Percentiles rank a stretch among this genome's conserved stretches.
phyloP scores from a whole-genome alignment of 2,797 vertebrate species.

The Synanceia verrucosa region DNA sequence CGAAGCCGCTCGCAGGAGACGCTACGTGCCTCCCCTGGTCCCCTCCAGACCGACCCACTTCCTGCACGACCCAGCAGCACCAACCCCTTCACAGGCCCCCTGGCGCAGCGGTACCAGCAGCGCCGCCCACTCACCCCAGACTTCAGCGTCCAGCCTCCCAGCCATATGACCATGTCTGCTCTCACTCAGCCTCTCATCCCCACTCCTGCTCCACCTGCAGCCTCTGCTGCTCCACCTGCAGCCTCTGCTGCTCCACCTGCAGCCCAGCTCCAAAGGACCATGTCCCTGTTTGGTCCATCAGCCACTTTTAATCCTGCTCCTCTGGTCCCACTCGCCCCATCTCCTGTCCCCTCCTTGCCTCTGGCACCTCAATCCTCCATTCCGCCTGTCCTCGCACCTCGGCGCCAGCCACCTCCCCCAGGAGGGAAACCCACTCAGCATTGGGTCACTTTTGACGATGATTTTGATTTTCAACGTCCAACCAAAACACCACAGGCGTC shows the following conservation, averaged over 20 bases:
- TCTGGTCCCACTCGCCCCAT: conserved; percentile 25
- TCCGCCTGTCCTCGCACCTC: conserved; percentile 35
- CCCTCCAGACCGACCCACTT: conserved; percentile 77
- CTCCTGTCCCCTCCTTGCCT: conserved; percentile 54
- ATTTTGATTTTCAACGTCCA: conserved; percentile 63
- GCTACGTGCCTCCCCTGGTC: conserved; percentile 79
- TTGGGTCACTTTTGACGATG: conserved; percentile 97
- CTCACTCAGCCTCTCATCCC: conserved; percentile 63
- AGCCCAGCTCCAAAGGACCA: conserved; percentile 58
- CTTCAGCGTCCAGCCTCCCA: conserved; percentile 63
- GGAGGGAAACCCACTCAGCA: conserved; percentile 77
- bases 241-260: conserved; percentile 20
- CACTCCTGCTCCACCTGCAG: conserved; percentile 16
- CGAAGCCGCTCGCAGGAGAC: conserved; percentile 87
- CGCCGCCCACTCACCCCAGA: conserved; percentile 77
- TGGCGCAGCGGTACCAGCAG: conserved; percentile 73
- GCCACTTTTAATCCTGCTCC: conserved; percentile 41
- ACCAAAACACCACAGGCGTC: conserved; percentile 52
- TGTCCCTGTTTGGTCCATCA: conserved; percentile 54
- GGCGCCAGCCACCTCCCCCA: conserved; percentile 47
- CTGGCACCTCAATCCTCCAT: conserved; percentile 42
- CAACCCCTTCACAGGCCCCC: conserved; percentile 83
- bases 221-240: conserved; percentile 29
- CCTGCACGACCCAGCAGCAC: conserved; percentile 79
- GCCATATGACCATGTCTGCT: conserved; percentile 61